Evolutionary conservation across 37 sponge, comb jelly and placozoan genomes (phyloP).

Genomic region (Theonella swinhoei): DNA sequence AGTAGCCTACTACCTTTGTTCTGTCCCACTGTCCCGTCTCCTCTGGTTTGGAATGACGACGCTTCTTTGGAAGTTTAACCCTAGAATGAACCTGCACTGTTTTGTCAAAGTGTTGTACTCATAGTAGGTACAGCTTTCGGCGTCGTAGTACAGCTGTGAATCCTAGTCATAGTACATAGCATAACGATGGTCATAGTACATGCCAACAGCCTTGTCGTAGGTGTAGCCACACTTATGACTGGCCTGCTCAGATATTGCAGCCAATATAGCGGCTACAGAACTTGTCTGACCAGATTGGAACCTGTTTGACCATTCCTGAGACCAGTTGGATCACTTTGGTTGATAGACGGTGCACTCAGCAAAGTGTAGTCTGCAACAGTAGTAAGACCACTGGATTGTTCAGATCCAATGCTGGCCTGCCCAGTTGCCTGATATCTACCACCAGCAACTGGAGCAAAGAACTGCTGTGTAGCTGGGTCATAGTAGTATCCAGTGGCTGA

Average conservation of each 20-base stretch:
- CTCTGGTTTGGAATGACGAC: neutral
- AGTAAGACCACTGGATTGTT: too few relatives aligned
- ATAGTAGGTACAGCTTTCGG: conserved; percentile 61
- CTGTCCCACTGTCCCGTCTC: too few relatives aligned
- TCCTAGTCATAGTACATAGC: conserved; percentile 83
- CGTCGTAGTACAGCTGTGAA: conserved; percentile 70
- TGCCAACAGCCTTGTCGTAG: conserved; percentile 51
- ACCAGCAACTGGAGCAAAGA: conserved; percentile 6
- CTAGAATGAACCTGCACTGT: conserved; percentile 61
- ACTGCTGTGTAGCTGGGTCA: conserved; percentile 67
- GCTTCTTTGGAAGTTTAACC: conserved; percentile 37
- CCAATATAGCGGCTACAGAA: conserved; percentile 25
- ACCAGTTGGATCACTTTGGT: too few relatives aligned
- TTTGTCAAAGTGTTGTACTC: conserved; percentile 47
- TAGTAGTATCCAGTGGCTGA: conserved; percentile 74
- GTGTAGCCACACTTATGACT: conserved; percentile 60
- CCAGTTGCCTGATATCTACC: neutral
- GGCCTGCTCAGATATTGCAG: conserved; percentile 70
- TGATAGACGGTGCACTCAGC: too few relatives aligned
- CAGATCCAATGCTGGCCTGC: neutral
- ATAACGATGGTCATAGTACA: conserved; percentile 67
- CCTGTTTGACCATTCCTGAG: too few relatives aligned
- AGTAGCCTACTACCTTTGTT: neutral
- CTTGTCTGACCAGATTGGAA: neutral
- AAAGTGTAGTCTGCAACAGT: too few relatives aligned